These are phyloP conservation scores for Rhinolophus ferrumequinum DNA, from an alignment of 2,113 vertebrate species.

Conservation along the genomic window DNA sequence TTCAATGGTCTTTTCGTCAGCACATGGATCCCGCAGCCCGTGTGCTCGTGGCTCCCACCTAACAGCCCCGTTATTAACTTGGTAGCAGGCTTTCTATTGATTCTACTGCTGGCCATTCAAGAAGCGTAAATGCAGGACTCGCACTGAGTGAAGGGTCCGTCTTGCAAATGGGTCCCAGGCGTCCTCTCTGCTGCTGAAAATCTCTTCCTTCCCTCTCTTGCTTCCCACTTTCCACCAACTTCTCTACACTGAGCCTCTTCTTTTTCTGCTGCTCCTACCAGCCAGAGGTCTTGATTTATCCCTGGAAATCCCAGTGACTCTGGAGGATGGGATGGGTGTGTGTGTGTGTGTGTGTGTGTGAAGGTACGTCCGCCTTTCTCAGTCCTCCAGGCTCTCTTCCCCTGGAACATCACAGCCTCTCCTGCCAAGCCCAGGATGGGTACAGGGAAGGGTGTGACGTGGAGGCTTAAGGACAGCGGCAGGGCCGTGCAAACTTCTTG, in stretches of 20 bases:
- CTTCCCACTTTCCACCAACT: not conserved
- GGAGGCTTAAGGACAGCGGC: not conserved
- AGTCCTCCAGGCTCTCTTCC: no score
- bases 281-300: not conserved
- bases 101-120: not conserved
- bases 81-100: not conserved
- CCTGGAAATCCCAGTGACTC: not conserved
- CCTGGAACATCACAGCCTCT: no score
- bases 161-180: slow-evolving; percentile 32
- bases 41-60: not conserved
- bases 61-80: not conserved
- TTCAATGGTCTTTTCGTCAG: slow-evolving; percentile 68
- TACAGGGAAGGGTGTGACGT: not conserved
- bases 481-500: not conserved
- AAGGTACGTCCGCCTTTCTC: no score
- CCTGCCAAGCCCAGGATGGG: no score
- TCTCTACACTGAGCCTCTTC: not conserved
- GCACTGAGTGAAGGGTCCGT: not conserved
- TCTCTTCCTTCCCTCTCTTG: not conserved
- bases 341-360: no score
- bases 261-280: not conserved
- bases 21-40: not conserved
- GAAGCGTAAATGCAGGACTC: not conserved
- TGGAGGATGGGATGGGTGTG: no score
- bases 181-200: not conserved